Conservation (phyloP, 2,888 invertebrate species). For the Pollenia amentaria region DNA sequence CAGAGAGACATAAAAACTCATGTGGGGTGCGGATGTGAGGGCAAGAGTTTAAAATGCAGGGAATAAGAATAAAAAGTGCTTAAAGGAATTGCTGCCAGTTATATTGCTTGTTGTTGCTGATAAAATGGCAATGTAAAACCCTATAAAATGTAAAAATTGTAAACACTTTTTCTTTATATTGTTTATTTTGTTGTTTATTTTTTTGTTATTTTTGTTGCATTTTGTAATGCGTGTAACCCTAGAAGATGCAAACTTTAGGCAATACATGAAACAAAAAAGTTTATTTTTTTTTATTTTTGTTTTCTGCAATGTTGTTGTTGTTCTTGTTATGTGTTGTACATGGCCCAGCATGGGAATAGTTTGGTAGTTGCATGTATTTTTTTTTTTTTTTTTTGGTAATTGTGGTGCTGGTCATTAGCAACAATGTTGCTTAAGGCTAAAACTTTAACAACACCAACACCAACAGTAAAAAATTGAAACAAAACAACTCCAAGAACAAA, state of each 20-base stretch:
- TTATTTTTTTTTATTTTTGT: slow-evolving; percentile 34
- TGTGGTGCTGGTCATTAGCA: slow-evolving; percentile 74
- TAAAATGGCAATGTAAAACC: slow-evolving; percentile 62
- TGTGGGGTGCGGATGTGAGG: slow-evolving; percentile 7
- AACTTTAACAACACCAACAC: slow-evolving; percentile 61
- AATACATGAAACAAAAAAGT: slow-evolving; percentile 47
- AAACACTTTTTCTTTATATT: slow-evolving; percentile 61
- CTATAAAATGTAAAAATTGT: slow-evolving; percentile 61
- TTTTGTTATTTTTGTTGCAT: slow-evolving; percentile 25
- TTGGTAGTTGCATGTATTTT: slow-evolving; percentile 35
- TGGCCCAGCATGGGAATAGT: slow-evolving; percentile 54
- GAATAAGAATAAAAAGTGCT: slow-evolving; percentile 57
- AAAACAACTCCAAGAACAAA: slow-evolving; percentile 21
- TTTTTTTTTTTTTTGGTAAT: slow-evolving; percentile 52
- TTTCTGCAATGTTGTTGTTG: slow-evolving; percentile 16
- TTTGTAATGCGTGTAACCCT: slow-evolving; percentile 69
- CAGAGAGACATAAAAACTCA: not conserved
- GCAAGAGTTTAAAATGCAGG: slow-evolving; percentile 40
- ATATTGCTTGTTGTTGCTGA: slow-evolving; percentile 59
- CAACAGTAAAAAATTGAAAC: not conserved
- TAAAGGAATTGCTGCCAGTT: slow-evolving; percentile 63
- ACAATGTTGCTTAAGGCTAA: slow-evolving; percentile 71
- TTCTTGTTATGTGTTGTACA: slow-evolving; percentile 39
- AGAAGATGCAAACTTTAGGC: slow-evolving; percentile 69
- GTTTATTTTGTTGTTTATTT: slow-evolving; percentile 29